Evolutionary conservation across 2,113 vertebrate species (phyloP).

Genomic region (Eira barbara): DNA sequence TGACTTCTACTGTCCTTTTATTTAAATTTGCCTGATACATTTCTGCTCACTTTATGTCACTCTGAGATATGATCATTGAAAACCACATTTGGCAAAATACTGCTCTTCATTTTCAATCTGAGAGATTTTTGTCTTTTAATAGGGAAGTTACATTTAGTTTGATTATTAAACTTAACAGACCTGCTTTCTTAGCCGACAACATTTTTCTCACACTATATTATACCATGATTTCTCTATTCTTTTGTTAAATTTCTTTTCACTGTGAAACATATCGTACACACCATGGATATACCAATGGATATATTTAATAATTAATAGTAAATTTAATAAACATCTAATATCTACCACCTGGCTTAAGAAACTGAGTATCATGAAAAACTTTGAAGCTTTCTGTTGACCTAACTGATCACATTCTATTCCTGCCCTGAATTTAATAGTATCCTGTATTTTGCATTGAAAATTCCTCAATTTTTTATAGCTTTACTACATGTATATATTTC

Average conservation of each 20-base stretch:
- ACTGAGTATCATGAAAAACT: not conserved
- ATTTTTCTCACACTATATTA: not conserved
- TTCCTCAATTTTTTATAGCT: not conserved
- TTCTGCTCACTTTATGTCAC: not conserved
- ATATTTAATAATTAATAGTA: not conserved
- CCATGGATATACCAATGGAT: not conserved
- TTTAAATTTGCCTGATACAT: not conserved
- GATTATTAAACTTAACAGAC: not conserved
- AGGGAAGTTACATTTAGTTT: not conserved
- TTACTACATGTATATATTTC: not conserved
- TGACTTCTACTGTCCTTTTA: not conserved
- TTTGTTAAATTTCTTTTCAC: not conserved
- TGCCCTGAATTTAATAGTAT: not conserved
- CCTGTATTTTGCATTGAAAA: not conserved
- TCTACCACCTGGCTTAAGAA: not conserved
- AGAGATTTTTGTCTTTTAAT: not conserved
- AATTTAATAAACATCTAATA: not conserved
- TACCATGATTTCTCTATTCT: not conserved
- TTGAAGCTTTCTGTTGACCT: not conserved
- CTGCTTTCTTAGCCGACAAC: not conserved
- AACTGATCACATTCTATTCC: not conserved
- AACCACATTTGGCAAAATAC: not conserved
- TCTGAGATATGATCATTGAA: constrained; percentile 4
- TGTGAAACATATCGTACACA: not conserved
- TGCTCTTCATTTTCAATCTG: not conserved